Percentiles rank a stretch among this genome's conserved stretches.
Conservation (phyloP, 2,797 vertebrate species). For the Bradypodion pumilum region DNA sequence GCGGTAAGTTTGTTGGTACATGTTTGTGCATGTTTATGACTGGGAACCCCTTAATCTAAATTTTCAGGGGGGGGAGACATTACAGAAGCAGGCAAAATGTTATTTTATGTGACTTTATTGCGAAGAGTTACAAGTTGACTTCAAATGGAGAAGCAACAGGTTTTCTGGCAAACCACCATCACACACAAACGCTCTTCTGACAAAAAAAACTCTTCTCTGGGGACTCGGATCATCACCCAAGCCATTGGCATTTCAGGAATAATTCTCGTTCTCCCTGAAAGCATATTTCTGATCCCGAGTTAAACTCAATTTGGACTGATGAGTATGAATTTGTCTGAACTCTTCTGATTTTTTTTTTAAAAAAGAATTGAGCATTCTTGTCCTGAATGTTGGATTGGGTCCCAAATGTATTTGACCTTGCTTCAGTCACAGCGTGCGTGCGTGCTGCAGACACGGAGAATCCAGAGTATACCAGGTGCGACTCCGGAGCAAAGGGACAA, state of each 20-base stretch:
- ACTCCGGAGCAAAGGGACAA: too few relatives aligned
- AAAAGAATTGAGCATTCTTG: neutral
- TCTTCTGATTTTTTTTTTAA: neutral
- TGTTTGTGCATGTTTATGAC: neutral
- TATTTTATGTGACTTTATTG: neutral
- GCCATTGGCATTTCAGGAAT: neutral
- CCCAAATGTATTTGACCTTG: too few relatives aligned
- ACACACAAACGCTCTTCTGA: too few relatives aligned
- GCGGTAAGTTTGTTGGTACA: too few relatives aligned
- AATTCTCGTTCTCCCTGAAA: neutral
- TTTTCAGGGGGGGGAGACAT: neutral
- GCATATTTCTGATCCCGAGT: neutral
- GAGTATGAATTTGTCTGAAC: neutral
- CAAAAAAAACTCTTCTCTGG: neutral
- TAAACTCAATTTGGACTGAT: neutral
- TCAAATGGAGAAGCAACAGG: neutral
- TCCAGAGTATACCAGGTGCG: neutral
- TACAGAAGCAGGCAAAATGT: neutral
- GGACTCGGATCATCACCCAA: slow-evolving; percentile 6
- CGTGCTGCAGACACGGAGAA: neutral
- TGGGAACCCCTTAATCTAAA: neutral
- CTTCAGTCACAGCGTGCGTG: neutral
- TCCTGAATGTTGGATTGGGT: neutral
- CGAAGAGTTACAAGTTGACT: neutral
- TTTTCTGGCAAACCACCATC: too few relatives aligned